Percentiles rank a stretch among this genome's conserved stretches.
phyloP scores from a whole-genome alignment of 2,797 vertebrate species.

The Sebastiscus albofasciatus region DNA sequence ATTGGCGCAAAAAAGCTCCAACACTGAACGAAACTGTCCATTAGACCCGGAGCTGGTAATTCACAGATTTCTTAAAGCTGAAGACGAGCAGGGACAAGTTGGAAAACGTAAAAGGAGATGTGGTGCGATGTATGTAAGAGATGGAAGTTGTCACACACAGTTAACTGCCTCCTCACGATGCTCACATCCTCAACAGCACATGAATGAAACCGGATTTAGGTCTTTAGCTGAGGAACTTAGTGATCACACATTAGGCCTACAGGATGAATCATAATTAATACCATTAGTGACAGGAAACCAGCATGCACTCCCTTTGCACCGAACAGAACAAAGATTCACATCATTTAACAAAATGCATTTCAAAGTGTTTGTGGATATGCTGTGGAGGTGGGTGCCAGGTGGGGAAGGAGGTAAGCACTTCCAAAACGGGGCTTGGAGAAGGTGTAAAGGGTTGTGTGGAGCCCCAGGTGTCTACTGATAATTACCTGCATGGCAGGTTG shows the following conservation, averaged over 20 bases:
- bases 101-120: background rate
- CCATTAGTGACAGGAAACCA: background rate
- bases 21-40: slow-evolving; percentile 74
- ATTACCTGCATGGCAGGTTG: slow-evolving; percentile 78
- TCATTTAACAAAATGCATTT: background rate
- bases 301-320: background rate
- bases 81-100: slow-evolving; percentile 1
- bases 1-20: slow-evolving; percentile 68
- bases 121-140: background rate
- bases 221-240: background rate
- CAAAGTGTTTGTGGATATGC: background rate
- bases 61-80: slow-evolving; percentile 35
- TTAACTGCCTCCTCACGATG: slow-evolving; percentile 13
- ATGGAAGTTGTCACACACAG: slow-evolving; percentile 13
- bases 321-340: background rate
- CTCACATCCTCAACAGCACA: background rate
- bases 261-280: slow-evolving; percentile 8
- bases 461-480: slow-evolving; percentile 67
- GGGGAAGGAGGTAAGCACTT: slow-evolving; percentile 28
- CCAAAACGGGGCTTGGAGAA: slow-evolving; percentile 31
- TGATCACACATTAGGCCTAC: background rate
- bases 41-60: slow-evolving; percentile 58
- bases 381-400: slow-evolving; percentile 1
- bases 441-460: slow-evolving; percentile 33
- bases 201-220: slow-evolving; percentile 9